phyloP scores from a whole-genome alignment of 37 sponge, comb jelly and placozoan genomes.

The Hexactinellida sp. region DNA sequence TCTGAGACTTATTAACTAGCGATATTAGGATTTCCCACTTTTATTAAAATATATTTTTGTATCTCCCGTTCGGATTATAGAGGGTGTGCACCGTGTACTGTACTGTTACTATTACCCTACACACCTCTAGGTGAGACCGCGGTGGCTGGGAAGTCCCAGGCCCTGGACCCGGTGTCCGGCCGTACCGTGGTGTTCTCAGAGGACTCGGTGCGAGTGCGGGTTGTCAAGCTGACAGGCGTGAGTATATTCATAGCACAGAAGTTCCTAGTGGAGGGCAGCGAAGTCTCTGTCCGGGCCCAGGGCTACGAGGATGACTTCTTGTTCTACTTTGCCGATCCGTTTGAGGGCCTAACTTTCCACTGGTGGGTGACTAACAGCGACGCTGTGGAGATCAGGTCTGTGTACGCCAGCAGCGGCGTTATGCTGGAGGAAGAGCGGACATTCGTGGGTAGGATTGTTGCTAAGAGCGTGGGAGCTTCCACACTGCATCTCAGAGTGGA shows the following conservation, averaged over 20 bases:
- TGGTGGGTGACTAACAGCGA: slow-evolving; percentile 74
- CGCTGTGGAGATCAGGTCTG: slow-evolving; percentile 41
- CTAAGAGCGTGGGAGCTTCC: slow-evolving; percentile 1
- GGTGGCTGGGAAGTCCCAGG: slow-evolving; percentile 40
- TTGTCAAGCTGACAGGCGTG: slow-evolving; percentile 58
- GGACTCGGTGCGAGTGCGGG: slow-evolving; percentile 44
- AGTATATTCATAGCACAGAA: slow-evolving; percentile 48
- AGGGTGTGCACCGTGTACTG: too few species aligned
- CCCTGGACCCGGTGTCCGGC: slow-evolving; percentile 27
- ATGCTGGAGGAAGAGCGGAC: background rate
- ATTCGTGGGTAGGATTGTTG: background rate
- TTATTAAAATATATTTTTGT: too few species aligned
- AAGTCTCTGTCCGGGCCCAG: slow-evolving; percentile 41
- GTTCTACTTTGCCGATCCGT: slow-evolving; percentile 45
- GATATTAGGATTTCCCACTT: too few species aligned
- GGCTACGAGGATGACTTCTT: slow-evolving; percentile 63
- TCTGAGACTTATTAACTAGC: too few species aligned
- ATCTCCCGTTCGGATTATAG: too few species aligned
- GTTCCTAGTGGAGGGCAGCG: slow-evolving; percentile 47
- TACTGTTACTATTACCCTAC: too few species aligned
- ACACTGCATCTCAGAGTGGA: background rate
- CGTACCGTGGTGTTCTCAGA: slow-evolving; percentile 23
- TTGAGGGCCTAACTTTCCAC: slow-evolving; percentile 40
- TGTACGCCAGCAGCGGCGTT: slow-evolving; percentile 36
- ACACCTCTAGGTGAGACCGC: slow-evolving; percentile 42